Evolutionary conservation across 1,140 invertebrate genomes (phyloP), one percentile per base, ranked within the genome.

Genomic region (Pseudoatta argentina): DNA sequence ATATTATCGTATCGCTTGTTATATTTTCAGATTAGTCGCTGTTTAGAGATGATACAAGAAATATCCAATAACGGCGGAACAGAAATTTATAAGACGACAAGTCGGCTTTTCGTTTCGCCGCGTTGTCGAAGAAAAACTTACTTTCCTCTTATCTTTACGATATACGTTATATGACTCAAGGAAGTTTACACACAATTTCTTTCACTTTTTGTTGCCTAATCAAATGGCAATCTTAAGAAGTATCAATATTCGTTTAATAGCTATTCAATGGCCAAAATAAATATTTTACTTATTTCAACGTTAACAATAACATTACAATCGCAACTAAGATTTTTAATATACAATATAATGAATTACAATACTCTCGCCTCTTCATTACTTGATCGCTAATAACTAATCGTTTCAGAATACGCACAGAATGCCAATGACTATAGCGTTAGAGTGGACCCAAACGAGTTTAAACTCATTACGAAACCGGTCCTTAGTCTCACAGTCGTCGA

Each of bases 1-100:
- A 83, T 91, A 85, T 86, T 93, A 94, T 93, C 87, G 89, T 89
- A 94, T 93, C 87, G 89, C 89, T 89, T 92, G 85, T 93, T 44
- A 67, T 89, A 71, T 73, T 86, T 93, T 88, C 83, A 92, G 92
- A 93, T 94, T 94, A 93, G 88, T 85, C 82, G 75, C 39, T 94
- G 85, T 94, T 94, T 94, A 90, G 73, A 92, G 83, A 90, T 90
- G 92, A 93, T 93, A 93, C 4, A 55, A 55, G 51, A 66, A 64
- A 59, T 81, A 61, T 88, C 53, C n/a, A 30, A 48, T 39, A 55
- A 81, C 39, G 75, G 10, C 5, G 30, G 10, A n/a, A 39, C 30
- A 39, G 53, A 14, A 69, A 81, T 90, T 90, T 76, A 73, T 86
- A 86, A 79, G 0, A n/a, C n/a, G 75, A 34, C 61, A 88, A 72